These are phyloP conservation scores for Pyrgus malvae DNA, from an alignment of 2,888 invertebrate genomes.

Conservation along the genomic window DNA sequence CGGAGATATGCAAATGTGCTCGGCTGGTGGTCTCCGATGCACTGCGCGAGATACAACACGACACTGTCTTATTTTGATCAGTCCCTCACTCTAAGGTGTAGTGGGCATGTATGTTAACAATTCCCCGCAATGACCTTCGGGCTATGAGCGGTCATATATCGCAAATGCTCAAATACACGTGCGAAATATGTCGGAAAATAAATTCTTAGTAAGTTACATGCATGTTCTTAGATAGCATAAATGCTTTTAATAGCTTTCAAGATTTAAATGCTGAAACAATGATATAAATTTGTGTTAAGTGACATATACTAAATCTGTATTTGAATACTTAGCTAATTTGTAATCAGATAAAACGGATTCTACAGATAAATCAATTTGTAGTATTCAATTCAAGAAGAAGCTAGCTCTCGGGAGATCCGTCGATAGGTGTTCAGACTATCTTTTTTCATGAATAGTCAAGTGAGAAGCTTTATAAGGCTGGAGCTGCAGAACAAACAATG, in stretches of 20 bases:
- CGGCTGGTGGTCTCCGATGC: slow-evolving; percentile 63
- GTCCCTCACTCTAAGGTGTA: slow-evolving; percentile 30
- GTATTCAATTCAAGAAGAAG: slow-evolving; percentile 25
- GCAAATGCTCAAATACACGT: slow-evolving; percentile 9
- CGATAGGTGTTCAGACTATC: slow-evolving; percentile 29
- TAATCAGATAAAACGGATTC: slow-evolving; percentile 19
- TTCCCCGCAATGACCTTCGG: slow-evolving; percentile 19
- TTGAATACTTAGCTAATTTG: slow-evolving; percentile 11
- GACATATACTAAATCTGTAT: slow-evolving; percentile 16
- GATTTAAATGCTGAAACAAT: slow-evolving; percentile 22
- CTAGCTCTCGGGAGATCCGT: slow-evolving; percentile 19
- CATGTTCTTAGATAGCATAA: slow-evolving; percentile 14
- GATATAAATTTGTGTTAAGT: slow-evolving; percentile 1
- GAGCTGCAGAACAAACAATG: slow-evolving; percentile 47
- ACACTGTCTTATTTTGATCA: slow-evolving; percentile 42
- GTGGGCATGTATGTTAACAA: slow-evolving; percentile 33
- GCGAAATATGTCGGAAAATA: slow-evolving; percentile 5
- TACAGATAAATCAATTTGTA: slow-evolving; percentile 25
- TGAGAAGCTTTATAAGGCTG: slow-evolving; percentile 46
- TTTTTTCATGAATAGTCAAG: slow-evolving; percentile 51
- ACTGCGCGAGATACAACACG: slow-evolving; percentile 36
- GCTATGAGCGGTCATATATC: slow-evolving; percentile 10
- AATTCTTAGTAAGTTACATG: slow-evolving; percentile 8
- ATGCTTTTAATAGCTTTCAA: slow-evolving; percentile 14
- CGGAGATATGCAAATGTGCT: slow-evolving; percentile 61